Conservation (phyloP, 1,140 invertebrate species). For the Zaprionus gabonicus region DNA sequence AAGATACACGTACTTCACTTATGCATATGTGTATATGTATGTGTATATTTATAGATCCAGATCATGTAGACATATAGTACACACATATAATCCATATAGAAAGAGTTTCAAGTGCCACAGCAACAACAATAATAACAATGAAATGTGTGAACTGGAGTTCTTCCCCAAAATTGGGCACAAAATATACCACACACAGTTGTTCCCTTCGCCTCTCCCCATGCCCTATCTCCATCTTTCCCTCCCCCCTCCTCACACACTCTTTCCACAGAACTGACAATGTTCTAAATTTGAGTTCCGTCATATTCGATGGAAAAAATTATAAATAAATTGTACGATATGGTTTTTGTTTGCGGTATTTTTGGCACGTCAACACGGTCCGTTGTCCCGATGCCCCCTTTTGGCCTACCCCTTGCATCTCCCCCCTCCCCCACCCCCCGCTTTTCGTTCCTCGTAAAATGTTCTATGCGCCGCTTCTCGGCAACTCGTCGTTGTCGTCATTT, state of each 20-base stretch:
- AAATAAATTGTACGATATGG: slow-evolving; percentile 42
- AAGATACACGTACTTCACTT: not conserved
- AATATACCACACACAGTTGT: not conserved
- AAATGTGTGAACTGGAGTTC: slow-evolving; percentile 6
- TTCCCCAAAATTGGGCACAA: not conserved
- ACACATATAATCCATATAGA: slow-evolving; percentile 8
- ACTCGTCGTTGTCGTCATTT: slow-evolving; percentile 47
- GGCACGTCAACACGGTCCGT: slow-evolving; percentile 38
- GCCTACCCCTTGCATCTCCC: not conserved
- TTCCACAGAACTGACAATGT: slow-evolving; percentile 32
- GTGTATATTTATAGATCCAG: not conserved
- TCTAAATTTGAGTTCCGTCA: slow-evolving; percentile 51
- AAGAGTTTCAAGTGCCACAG: not conserved
- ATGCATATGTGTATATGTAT: not conserved
- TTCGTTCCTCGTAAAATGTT: not conserved
- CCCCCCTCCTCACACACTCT: no score
- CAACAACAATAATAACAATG: slow-evolving; percentile 4
- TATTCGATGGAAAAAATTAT: slow-evolving; percentile 53
- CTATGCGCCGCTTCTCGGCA: slow-evolving; percentile 18
- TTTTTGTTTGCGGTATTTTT: slow-evolving; percentile 53
- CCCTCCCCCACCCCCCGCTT: not conserved
- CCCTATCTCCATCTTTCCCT: not conserved
- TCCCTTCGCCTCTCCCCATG: no score
- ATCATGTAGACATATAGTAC: not conserved
- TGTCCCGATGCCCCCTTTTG: not conserved